phyloP scores from a whole-genome alignment of 2,888 invertebrate genomes.

The Dicycla oo region DNA sequence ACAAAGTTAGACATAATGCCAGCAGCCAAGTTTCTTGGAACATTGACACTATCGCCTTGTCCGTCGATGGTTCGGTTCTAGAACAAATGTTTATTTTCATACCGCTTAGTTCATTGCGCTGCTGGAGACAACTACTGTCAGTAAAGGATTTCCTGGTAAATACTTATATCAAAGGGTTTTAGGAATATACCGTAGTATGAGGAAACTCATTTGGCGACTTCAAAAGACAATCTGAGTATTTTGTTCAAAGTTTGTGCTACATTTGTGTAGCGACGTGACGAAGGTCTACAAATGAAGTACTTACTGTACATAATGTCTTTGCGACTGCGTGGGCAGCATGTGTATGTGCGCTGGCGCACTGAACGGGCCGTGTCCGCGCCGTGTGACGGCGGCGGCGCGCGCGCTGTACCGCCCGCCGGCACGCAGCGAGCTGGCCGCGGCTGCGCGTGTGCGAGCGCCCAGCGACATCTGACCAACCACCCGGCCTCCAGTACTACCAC shows the following conservation, averaged over 20 bases:
- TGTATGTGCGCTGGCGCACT: conserved; percentile 94
- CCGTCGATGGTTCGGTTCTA: conserved; percentile 88
- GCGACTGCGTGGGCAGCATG: conserved; percentile 91
- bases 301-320: conserved; percentile 74
- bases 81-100: conserved; percentile 71
- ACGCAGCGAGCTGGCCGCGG: conserved; percentile 96
- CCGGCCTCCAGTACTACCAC: conserved; percentile 80
- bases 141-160: conserved; percentile 29
- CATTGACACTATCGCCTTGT: conserved; percentile 86
- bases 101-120: conserved; percentile 49
- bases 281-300: conserved; percentile 5
- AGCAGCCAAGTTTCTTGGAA: conserved; percentile 89
- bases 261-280: not conserved
- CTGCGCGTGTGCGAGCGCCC: conserved; percentile 96
- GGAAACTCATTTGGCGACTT: conserved; percentile 13
- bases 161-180: conserved; percentile 4
- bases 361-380: conserved; percentile 96
- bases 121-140: conserved; percentile 48
- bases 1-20: conserved; percentile 83
- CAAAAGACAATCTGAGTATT: not conserved
- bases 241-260: not conserved
- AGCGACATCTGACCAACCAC: conserved; percentile 95
- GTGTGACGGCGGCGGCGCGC: conserved; percentile 96
- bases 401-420: conserved; percentile 96
- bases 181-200: conserved; percentile 1